Conservation (phyloP, 2,113 vertebrate species). For the Hydropotes inermis region DNA sequence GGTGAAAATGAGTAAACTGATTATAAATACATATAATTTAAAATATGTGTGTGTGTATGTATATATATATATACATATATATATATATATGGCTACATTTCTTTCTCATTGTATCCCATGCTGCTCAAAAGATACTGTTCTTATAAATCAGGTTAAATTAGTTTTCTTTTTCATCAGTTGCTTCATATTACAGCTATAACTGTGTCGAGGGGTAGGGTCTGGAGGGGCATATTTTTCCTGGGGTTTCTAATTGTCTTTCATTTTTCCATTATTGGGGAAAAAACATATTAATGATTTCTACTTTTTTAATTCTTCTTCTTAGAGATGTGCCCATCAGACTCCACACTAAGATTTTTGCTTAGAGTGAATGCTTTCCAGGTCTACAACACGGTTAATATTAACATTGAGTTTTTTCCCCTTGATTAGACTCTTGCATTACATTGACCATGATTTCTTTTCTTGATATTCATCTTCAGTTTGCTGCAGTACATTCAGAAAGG, state of each 20-base stretch:
- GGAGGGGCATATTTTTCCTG: not conserved
- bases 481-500: not conserved
- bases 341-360: not conserved
- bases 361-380: not conserved
- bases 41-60: not conserved
- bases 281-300: not conserved
- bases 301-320: not conserved
- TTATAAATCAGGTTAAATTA: slow-evolving; percentile 8
- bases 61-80: not conserved
- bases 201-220: not conserved
- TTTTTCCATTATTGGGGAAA: not conserved
- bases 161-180: not conserved
- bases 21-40: not conserved
- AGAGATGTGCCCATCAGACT: not conserved
- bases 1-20: slow-evolving; percentile 5
- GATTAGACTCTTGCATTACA: not conserved
- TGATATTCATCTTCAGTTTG: slow-evolving; percentile 18
- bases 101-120: not conserved
- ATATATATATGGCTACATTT: not conserved
- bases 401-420: not conserved
- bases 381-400: not conserved
- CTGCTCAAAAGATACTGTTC: not conserved
- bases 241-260: not conserved
- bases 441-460: not conserved
- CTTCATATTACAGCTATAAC: not conserved